Evolutionary conservation across 2,797 vertebrate genomes (phyloP).

Genomic region (Pachyuromys duprasi): DNA sequence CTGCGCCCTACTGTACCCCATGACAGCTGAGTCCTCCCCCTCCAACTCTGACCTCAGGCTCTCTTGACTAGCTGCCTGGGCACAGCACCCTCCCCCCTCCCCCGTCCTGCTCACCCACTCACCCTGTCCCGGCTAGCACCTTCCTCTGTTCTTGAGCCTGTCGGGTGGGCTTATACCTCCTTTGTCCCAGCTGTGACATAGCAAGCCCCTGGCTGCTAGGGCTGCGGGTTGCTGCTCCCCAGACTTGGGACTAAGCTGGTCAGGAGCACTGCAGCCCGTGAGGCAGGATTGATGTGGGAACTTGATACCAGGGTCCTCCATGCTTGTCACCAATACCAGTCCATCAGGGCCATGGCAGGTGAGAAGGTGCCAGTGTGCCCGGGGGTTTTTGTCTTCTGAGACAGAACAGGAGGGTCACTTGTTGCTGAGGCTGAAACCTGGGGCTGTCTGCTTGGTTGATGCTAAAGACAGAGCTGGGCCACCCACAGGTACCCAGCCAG

Average conservation of each 20-base stretch:
- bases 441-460: background rate
- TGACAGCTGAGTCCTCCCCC: background rate
- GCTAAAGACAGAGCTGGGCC: background rate
- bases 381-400: background rate
- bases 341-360: fast-evolving
- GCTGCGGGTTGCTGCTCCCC: background rate
- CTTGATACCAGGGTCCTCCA: background rate
- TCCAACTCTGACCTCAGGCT: background rate
- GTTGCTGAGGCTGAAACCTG: background rate
- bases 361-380: too few species aligned
- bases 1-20: background rate
- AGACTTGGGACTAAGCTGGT: background rate
- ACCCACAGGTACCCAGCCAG: too few species aligned
- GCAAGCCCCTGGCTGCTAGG: background rate
- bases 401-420: background rate
- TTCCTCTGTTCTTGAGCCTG: background rate
- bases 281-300: background rate
- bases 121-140: background rate
- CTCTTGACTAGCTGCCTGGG: background rate
- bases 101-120: too few species aligned
- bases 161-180: background rate
- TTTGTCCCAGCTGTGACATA: background rate
- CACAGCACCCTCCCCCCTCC: too few species aligned
- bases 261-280: background rate
- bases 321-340: background rate